Evolutionary conservation across 2,888 invertebrate species (phyloP), one percentile per base, ranked within the genome.

Genomic region (Xanthia icteritia): DNA sequence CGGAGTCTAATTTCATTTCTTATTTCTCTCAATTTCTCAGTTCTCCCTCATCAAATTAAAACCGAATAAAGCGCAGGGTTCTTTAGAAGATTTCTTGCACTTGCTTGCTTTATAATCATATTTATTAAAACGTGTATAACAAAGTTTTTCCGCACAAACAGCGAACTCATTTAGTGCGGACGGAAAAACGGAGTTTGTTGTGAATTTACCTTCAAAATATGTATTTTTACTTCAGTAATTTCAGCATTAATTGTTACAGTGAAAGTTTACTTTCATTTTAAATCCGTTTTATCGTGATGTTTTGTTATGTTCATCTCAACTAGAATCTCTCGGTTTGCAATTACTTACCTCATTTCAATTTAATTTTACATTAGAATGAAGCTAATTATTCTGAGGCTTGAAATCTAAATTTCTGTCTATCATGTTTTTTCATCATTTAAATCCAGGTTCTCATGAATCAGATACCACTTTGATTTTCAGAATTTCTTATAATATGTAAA

Each of bases 101-200:
- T 84, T 70, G 48, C 39, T 48, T 31, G 68, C 65, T 80, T 76
- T 70, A 39, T 69, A 81, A 84, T 73, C 51, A 51, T 9, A 84
- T 82, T 84, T 73, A 81, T 73, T 81, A 67, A 76, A 74, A 65
- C 51, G 20, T 36, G 11, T 36, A 36, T n/a, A 67, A 27, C 68
- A 17, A 63, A 68, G 56, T 83, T 78, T 63, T 68, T 45, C 27
- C 64, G 11, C 11, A 6, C 23, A 36, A 73, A 63, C 48, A 48
- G n/a, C 2, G 23, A 71, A 68, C 36, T 79, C 42, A 83, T 60
- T 83, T 65, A 83, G 36, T 23, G 15, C 3, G 4, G 36, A 56
- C 2, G 60, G 60, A 27, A 48, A 69, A 61, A 66, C 45, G 0
- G 11, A 54, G 23, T 45, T 82, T 31, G 36, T 51, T 17, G 31